These are phyloP conservation scores for Tethya wilhelma DNA, from an alignment of 37 sponge, comb jelly and placozoan species.

Conservation along the genomic window DNA sequence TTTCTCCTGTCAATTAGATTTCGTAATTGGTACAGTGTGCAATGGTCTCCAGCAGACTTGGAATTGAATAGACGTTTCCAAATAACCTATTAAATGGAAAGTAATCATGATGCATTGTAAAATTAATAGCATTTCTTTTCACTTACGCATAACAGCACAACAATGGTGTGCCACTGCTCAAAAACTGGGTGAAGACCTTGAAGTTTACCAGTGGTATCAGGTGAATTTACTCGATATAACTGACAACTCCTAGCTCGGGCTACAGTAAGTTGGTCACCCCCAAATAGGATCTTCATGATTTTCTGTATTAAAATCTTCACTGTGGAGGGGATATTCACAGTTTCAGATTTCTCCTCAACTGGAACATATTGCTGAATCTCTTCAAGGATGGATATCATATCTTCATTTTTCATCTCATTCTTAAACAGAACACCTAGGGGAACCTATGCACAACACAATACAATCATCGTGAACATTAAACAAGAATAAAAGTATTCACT, in stretches of 20 bases:
- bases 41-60: constrained; percentile 9
- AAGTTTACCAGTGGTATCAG: not conserved
- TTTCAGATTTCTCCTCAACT: not conserved
- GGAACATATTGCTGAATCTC: constrained; percentile 42
- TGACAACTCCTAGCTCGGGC: constrained; percentile 31
- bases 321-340: not conserved
- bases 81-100: constrained; percentile 39
- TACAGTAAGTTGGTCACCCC: constrained; percentile 55
- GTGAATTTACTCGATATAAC: constrained; percentile 1
- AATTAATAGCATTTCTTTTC: not conserved
- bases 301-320: not conserved
- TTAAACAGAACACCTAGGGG: constrained; percentile 42
- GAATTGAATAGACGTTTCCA: constrained; percentile 47
- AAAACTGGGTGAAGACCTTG: constrained; percentile 37
- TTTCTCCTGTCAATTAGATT: constrained; percentile 54
- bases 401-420: constrained; percentile 41
- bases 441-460: constrained; percentile 16
- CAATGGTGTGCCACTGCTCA: constrained; percentile 56
- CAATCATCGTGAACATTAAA: not conserved
- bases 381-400: constrained; percentile 52
- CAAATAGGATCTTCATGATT: constrained; percentile 29
- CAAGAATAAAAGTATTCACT: not conserved
- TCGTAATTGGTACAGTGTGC: constrained; percentile 45
- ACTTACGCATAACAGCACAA: constrained; percentile 1
- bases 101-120: not conserved